phyloP scores from a whole-genome alignment of 2,888 invertebrate species.

The Drosophila rellima region DNA sequence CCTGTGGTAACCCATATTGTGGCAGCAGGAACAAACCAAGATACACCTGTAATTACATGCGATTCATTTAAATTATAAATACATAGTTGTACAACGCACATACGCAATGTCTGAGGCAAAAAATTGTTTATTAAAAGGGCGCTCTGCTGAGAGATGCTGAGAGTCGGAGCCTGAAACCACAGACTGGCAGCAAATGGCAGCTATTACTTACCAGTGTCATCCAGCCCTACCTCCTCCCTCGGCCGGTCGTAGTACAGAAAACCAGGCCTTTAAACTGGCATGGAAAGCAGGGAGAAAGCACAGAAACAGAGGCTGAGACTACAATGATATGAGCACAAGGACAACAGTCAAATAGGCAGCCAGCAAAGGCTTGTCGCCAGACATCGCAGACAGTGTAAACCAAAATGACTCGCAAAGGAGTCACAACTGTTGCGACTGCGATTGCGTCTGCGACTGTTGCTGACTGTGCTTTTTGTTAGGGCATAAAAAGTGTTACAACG shows the following conservation, averaged over 20 bases:
- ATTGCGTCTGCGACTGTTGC: slow-evolving; percentile 7
- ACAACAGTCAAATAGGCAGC: slow-evolving; percentile 13
- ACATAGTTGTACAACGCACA: slow-evolving; percentile 8
- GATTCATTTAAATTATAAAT: slow-evolving; percentile 51
- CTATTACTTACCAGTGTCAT: slow-evolving; percentile 67
- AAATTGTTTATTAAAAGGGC: slow-evolving; percentile 41
- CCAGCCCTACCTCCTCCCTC: slow-evolving; percentile 12
- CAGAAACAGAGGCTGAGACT: slow-evolving; percentile 2
- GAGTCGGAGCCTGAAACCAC: slow-evolving; percentile 55
- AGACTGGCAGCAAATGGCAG: slow-evolving; percentile 61
- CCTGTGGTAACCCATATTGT: not conserved
- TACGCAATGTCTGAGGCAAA: slow-evolving; percentile 18
- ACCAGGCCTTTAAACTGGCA: slow-evolving; percentile 78
- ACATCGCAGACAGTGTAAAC: slow-evolving; percentile 12
- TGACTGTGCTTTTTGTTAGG: slow-evolving; percentile 51
- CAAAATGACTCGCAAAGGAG: slow-evolving; percentile 34
- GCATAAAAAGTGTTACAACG: slow-evolving; percentile 54
- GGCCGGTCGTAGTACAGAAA: slow-evolving; percentile 38
- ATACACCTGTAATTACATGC: slow-evolving; percentile 64
- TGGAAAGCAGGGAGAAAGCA: slow-evolving; percentile 40
- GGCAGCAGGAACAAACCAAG: slow-evolving; percentile 13
- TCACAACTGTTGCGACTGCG: slow-evolving; percentile 14
- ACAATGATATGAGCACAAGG: slow-evolving; percentile 38
- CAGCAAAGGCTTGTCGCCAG: slow-evolving; percentile 61
- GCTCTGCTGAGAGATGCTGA: slow-evolving; percentile 14